A percentile compares a stretch with the other conserved stretches of the same genome.
Evolutionary conservation across 2,797 vertebrate species (phyloP).

Genomic region (Eospalax fontanierii): DNA sequence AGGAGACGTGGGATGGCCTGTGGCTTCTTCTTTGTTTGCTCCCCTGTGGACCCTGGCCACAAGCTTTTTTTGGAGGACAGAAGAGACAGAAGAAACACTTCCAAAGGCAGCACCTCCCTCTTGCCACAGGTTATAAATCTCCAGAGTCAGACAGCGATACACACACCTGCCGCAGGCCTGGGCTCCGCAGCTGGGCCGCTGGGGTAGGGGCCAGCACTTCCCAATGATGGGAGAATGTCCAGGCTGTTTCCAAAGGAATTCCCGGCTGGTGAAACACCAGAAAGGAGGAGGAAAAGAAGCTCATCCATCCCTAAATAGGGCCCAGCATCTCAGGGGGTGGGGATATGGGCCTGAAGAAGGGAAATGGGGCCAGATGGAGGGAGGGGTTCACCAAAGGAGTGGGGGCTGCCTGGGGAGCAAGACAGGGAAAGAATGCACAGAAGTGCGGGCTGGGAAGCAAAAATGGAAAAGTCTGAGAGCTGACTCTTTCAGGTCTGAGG

Average conservation of each 20-base stretch:
- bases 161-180: conserved; percentile 64
- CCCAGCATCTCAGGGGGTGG: not conserved
- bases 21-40: conserved; percentile 61
- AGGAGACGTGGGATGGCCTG: not conserved
- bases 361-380: conserved; percentile 12
- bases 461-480: not conserved
- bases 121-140: conserved; percentile 88
- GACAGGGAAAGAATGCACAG: not conserved
- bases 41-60: conserved; percentile 30
- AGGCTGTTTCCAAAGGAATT: conserved; percentile 79
- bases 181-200: conserved; percentile 38
- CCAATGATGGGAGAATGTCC: conserved; percentile 72
- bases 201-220: conserved; percentile 46
- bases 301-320: conserved; percentile 36
- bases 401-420: not conserved
- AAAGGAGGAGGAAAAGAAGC: conserved; percentile 42
- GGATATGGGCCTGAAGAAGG: not conserved
- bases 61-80: conserved; percentile 66
- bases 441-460: not conserved
- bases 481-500: not conserved
- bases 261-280: conserved; percentile 64
- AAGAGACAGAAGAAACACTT: conserved; percentile 48
- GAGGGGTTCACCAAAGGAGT: not conserved
- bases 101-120: conserved; percentile 63
- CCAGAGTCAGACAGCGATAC: not conserved